Conservation (phyloP, 2,888 invertebrate species). For the Pseudeuparius sepicola region DNA sequence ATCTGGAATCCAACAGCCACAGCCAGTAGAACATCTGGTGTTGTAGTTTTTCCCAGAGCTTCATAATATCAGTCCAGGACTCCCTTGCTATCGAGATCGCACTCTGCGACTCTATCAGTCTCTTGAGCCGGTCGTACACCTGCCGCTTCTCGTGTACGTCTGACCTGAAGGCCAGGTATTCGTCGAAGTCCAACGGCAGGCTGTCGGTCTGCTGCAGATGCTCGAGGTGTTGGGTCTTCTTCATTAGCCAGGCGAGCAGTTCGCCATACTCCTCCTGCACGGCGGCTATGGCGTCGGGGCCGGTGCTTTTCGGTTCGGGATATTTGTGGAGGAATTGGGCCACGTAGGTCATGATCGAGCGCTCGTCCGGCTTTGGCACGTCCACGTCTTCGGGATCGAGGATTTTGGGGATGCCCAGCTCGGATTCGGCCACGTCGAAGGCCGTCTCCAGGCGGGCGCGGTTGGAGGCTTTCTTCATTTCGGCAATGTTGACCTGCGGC, state of each 20-base stretch:
- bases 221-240: slow-evolving; percentile 66
- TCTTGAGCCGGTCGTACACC: slow-evolving; percentile 66
- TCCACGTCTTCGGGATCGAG: slow-evolving; percentile 95
- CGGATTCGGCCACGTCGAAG: slow-evolving; percentile 84
- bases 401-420: slow-evolving; percentile 83
- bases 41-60: slow-evolving; percentile 73
- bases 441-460: slow-evolving; percentile 80
- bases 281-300: slow-evolving; percentile 62
- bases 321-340: slow-evolving; percentile 95
- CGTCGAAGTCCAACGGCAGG: slow-evolving; percentile 69
- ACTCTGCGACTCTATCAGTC: slow-evolving; percentile 70
- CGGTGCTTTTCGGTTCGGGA: slow-evolving; percentile 73
- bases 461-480: slow-evolving; percentile 69
- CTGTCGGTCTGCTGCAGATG: slow-evolving; percentile 66
- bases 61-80: slow-evolving; percentile 76
- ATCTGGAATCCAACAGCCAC: slow-evolving; percentile 73
- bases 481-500: slow-evolving; percentile 81
- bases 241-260: slow-evolving; percentile 71
- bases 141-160: slow-evolving; percentile 66
- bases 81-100: slow-evolving; percentile 72
- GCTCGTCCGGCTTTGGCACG: slow-evolving; percentile 91
- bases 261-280: slow-evolving; percentile 74
- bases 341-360: slow-evolving; percentile 97
- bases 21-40: slow-evolving; percentile 75
- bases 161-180: slow-evolving; percentile 66